A percentile compares a stretch with the other conserved stretches of the same genome.
These are phyloP conservation scores for Clarias gariepinus DNA, from an alignment of 2,113 vertebrate genomes.

Conservation along the genomic window DNA sequence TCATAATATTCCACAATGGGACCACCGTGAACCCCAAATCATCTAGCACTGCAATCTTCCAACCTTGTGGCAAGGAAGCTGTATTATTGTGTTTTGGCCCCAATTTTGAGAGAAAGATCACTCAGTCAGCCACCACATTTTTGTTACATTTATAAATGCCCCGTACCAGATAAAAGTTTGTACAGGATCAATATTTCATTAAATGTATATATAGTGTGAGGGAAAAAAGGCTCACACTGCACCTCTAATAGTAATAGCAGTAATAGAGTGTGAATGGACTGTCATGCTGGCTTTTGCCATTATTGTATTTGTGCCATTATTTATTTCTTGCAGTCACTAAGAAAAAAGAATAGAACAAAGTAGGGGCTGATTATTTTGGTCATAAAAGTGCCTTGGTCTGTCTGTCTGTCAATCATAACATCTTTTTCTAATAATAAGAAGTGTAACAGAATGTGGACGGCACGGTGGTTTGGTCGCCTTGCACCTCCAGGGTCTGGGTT, in stretches of 20 bases:
- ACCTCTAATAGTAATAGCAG: conserved; percentile 22
- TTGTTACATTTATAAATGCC: background rate
- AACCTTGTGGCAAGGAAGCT: background rate
- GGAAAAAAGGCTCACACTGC: background rate
- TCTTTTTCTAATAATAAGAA: background rate
- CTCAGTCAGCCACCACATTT: background rate
- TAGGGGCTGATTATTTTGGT: background rate
- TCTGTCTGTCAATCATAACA: background rate
- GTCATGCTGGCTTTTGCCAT: background rate
- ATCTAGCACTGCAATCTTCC: background rate
- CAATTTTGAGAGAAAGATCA: background rate
- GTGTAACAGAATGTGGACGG: too few relatives aligned
- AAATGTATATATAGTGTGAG: conserved; percentile 23
- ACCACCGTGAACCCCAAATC: background rate
- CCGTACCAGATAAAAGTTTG: background rate
- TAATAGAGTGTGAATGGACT: conserved; percentile 22
- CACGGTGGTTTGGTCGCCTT: too few relatives aligned
- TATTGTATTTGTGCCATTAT: background rate
- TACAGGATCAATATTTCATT: conserved; percentile 31
- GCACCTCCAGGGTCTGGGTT: too few relatives aligned
- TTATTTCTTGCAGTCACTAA: background rate
- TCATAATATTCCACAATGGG: background rate
- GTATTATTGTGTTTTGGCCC: background rate
- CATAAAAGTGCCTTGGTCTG: background rate
- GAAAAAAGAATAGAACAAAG: background rate